Percentiles rank a stretch among this genome's conserved stretches.
Conservation (phyloP, 2,113 vertebrate species). For the Herpetotheres cachinnans region DNA sequence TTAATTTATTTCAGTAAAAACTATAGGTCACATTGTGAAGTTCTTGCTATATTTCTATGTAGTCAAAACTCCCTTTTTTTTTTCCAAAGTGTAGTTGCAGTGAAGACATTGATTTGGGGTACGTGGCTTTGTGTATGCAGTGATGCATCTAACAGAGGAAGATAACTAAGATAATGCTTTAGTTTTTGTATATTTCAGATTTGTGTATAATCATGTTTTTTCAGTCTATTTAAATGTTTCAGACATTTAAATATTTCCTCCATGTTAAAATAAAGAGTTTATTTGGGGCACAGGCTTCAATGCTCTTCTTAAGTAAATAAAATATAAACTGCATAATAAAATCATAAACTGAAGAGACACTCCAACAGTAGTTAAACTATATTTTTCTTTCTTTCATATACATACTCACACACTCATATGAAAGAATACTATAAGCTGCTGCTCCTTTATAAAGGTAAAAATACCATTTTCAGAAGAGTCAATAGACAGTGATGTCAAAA, state of each 20-base stretch:
- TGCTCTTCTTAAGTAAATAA: neutral
- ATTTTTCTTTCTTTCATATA: neutral
- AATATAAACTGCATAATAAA: neutral
- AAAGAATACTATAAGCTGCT: neutral
- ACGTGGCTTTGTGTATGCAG: neutral
- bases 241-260: neutral
- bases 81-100: neutral
- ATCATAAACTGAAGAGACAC: neutral
- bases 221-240: constrained; percentile 12
- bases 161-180: constrained; percentile 9
- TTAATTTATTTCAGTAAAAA: constrained; percentile 64
- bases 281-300: neutral
- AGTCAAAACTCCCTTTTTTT: neutral
- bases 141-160: neutral
- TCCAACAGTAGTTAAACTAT: neutral
- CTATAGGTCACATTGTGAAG: constrained; percentile 48
- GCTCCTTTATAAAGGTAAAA: neutral
- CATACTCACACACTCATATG: neutral
- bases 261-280: neutral
- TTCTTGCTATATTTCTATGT: neutral
- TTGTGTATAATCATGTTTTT: neutral
- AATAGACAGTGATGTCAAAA: neutral
- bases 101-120: neutral
- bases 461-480: neutral
- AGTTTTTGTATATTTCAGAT: neutral